Percentiles rank a stretch among this genome's conserved stretches.
phyloP scores from a whole-genome alignment of 2,888 invertebrate species.

The Acanthoscelides obtectus region DNA sequence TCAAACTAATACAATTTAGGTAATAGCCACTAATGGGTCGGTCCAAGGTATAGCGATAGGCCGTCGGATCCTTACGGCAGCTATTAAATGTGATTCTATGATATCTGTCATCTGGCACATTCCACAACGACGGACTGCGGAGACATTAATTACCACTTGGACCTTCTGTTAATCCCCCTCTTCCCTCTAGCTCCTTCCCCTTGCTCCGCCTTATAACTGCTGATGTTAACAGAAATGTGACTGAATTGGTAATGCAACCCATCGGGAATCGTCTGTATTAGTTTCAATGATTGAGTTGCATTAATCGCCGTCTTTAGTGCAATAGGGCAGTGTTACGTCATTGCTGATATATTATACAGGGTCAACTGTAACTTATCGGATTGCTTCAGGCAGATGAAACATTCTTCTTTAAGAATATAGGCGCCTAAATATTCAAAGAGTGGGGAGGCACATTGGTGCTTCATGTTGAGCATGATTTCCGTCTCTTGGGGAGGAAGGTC shows the following conservation, averaged over 20 bases:
- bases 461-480: too few relatives aligned
- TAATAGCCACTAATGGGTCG: too few relatives aligned
- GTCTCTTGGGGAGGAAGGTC: too few relatives aligned
- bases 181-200: too few relatives aligned
- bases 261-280: background rate
- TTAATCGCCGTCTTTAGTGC: background rate
- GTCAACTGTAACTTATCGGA: too few relatives aligned
- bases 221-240: background rate
- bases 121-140: background rate
- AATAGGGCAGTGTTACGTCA: background rate
- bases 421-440: too few relatives aligned
- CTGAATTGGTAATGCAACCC: background rate
- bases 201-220: background rate
- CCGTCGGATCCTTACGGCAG: background rate
- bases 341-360: too few relatives aligned
- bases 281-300: background rate
- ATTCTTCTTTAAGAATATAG: too few relatives aligned
- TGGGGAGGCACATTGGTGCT: too few relatives aligned
- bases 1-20: too few relatives aligned
- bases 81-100: background rate
- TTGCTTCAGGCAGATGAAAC: too few relatives aligned
- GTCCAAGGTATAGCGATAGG: too few relatives aligned
- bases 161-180: background rate
- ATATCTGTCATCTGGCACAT: background rate
- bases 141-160: background rate